These are phyloP conservation scores for Agrotis exclamationis DNA, from an alignment of 2,888 invertebrate genomes.

Conservation along the genomic window DNA sequence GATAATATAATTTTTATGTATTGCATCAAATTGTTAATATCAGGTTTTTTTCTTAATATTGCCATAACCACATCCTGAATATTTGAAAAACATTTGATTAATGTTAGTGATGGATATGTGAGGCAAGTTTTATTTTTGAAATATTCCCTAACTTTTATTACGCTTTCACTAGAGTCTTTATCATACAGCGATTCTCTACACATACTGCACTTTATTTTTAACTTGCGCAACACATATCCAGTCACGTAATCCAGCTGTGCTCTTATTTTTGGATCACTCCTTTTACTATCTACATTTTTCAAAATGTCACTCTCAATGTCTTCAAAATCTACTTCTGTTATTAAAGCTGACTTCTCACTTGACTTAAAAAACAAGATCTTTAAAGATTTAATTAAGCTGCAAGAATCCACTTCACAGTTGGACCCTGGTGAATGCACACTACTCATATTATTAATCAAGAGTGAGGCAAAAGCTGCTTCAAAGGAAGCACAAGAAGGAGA, in stretches of 20 bases:
- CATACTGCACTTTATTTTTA: conserved; percentile 10
- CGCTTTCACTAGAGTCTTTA: not conserved
- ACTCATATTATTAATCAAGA: conserved; percentile 27
- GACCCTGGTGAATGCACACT: too few species aligned
- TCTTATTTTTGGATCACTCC: too few species aligned
- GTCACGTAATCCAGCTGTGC: too few species aligned
- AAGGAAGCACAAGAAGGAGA: conserved; percentile 25
- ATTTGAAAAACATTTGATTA: not conserved
- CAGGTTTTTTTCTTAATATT: too few species aligned
- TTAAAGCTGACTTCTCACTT: too few species aligned
- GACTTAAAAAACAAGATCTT: too few species aligned
- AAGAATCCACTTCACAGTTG: too few species aligned
- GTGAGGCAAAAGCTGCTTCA: conserved; percentile 27
- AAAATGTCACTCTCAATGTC: too few species aligned
- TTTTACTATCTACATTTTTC: too few species aligned
- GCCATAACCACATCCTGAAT: too few species aligned
- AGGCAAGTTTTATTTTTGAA: conserved; percentile 8
- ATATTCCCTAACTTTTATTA: conserved; percentile 7
- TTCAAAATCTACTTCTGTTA: too few species aligned
- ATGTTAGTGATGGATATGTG: conserved; percentile 3
- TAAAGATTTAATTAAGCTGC: too few species aligned
- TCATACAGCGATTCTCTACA: not conserved
- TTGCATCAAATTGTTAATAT: conserved; percentile 1
- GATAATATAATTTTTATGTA: conserved; percentile 12
- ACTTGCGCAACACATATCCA: conserved; percentile 10